Evolutionary conservation across 2,888 invertebrate species (phyloP), one percentile per base, ranked within the genome.

Genomic region (Eupithecia inturbata): DNA sequence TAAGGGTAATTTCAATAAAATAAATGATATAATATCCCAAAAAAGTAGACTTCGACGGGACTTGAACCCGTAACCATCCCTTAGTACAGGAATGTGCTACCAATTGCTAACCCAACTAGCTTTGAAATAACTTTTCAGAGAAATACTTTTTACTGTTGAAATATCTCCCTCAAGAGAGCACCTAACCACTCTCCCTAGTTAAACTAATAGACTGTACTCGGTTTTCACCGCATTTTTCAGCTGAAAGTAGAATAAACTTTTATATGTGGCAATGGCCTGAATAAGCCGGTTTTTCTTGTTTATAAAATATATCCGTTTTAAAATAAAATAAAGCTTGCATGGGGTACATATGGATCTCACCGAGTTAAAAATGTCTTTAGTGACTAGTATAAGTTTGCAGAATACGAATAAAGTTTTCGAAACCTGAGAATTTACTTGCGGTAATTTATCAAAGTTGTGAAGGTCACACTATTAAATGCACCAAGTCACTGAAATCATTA

Each of bases 111-210:
- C 53, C 3, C 45, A 45, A n/a, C n/a, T n/a, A n/a, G n/a, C 49
- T 57, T 57, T 57, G 57, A 12, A 36, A 33, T 14, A n/a, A 0
- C 19, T 28, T 28, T 31, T 31, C 33, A 9, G 19, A 33, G 19
- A 63, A 63, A 31, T 6, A 64, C 62, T 64, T 64, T 64, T 64
- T 19, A n/a, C 36, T 64, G 1, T 12, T 36, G n/a, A 64, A 64
- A 64, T 64, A 36, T 64, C 3, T 64, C 36, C 31, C 64, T 9
- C 64, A 19, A 33, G 64, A 64, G 64, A 33, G 36, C 64, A 64
- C 63, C 60, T 63, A 19, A n/a, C 31, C 31, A 10, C 33, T n/a
- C 64, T n/a, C 9, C 3, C 36, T 64, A 64, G 36, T 64, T 36
- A 64, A 64, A 36, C 64, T 64, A 36, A 64, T 64, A 31, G 63